These are phyloP conservation scores for Haliclystus octoradiatus DNA, from an alignment of 30 jellyfish, hydroid and myxozoan species.

Conservation along the genomic window DNA sequence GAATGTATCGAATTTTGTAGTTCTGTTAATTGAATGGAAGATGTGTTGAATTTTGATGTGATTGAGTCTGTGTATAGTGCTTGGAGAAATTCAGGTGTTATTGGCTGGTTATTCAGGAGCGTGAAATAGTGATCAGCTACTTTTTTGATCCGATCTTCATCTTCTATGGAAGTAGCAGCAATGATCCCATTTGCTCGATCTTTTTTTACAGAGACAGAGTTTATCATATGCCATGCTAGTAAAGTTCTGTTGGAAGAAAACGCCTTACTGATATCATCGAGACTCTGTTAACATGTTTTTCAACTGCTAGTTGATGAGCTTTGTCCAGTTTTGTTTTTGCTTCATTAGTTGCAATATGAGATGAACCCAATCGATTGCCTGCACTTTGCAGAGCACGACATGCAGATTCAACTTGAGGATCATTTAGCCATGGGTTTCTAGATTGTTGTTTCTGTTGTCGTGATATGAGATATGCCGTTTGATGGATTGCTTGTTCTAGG, in stretches of 20 bases:
- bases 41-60: background rate
- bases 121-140: background rate
- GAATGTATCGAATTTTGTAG: background rate
- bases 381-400: slow-evolving; percentile 2
- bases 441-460: background rate
- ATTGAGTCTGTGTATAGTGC: background rate
- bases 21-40: background rate
- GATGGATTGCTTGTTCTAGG: background rate
- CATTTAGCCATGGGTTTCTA: background rate
- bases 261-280: background rate
- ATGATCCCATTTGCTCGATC: background rate
- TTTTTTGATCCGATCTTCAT: background rate
- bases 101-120: background rate
- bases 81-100: background rate
- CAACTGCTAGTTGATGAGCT: background rate
- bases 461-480: background rate
- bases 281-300: background rate
- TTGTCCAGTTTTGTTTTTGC: background rate
- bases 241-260: background rate
- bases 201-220: background rate
- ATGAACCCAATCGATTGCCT: background rate
- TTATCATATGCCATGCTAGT: background rate
- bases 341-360: background rate
- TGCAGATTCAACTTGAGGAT: background rate
- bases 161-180: background rate